Evolutionary conservation across 2,888 invertebrate species (phyloP).

Genomic region (Drosophila monieri): DNA sequence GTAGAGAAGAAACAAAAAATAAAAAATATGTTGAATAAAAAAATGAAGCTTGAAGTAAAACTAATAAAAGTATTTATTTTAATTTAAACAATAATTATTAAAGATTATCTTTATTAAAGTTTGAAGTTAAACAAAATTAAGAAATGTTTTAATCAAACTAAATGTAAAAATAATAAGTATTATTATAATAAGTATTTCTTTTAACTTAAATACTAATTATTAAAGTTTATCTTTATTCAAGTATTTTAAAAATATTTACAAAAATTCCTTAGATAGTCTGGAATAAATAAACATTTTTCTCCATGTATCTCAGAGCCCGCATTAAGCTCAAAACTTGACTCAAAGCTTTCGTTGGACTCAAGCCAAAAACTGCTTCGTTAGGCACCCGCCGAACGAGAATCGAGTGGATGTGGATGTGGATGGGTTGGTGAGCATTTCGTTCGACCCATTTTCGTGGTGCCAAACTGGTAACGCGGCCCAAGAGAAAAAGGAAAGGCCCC

Average conservation of each 20-base stretch:
- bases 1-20: too few relatives aligned
- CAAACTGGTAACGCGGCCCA: slow-evolving; percentile 49
- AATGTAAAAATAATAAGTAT: too few relatives aligned
- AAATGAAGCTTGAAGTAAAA: too few relatives aligned
- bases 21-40: too few relatives aligned
- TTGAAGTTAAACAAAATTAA: too few relatives aligned
- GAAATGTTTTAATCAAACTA: too few relatives aligned
- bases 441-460: slow-evolving; percentile 42
- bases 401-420: slow-evolving; percentile 15
- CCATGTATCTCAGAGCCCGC: neutral
- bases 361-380: slow-evolving; percentile 9
- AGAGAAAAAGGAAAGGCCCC: slow-evolving; percentile 59
- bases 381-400: slow-evolving; percentile 29
- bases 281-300: neutral
- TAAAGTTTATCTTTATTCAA: too few relatives aligned
- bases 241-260: too few relatives aligned
- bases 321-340: neutral
- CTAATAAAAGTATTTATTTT: too few relatives aligned
- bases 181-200: too few relatives aligned
- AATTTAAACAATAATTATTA: neutral
- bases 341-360: slow-evolving; percentile 4
- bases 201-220: too few relatives aligned
- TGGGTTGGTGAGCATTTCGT: slow-evolving; percentile 4
- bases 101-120: too few relatives aligned
- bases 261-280: neutral